Conservation (phyloP, 2,888 invertebrate genomes). For the Acrocyrtus sp. region DNA sequence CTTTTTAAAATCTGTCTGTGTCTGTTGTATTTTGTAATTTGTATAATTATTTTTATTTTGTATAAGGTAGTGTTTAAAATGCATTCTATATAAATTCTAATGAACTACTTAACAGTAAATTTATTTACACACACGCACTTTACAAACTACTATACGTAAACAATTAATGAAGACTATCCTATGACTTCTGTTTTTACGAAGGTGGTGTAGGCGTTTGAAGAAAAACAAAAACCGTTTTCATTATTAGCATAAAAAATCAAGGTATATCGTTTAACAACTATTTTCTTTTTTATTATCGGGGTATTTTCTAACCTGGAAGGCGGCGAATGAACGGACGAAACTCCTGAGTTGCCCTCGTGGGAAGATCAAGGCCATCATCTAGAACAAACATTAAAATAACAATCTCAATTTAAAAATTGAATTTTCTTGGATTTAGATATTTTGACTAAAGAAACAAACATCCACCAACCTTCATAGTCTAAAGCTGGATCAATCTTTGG, state of each 20-base stretch:
- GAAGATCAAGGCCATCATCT: slow-evolving; percentile 93
- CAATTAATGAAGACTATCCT: too few species aligned
- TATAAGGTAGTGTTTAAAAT: too few species aligned
- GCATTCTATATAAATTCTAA: slow-evolving; percentile 9
- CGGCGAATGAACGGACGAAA: slow-evolving; percentile 97
- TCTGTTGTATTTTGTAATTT: too few species aligned
- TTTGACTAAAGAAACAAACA: too few species aligned
- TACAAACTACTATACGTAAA: slow-evolving; percentile 9
- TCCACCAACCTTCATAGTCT: slow-evolving; percentile 84
- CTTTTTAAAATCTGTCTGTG: too few species aligned
- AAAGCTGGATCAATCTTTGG: slow-evolving; percentile 99
- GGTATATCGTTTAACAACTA: too few species aligned
- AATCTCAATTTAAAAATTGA: background rate
- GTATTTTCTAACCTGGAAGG: too few species aligned
- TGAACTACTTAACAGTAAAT: background rate
- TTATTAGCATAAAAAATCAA: too few species aligned
- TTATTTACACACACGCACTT: background rate
- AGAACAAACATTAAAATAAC: too few species aligned
- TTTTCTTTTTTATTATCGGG: too few species aligned
- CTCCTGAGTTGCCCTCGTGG: slow-evolving; percentile 87
- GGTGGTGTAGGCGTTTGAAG: slow-evolving; percentile 50
- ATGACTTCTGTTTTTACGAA: slow-evolving; percentile 50
- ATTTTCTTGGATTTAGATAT: background rate
- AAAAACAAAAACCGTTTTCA: too few species aligned
- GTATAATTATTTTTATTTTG: too few species aligned